A percentile compares a stretch with the other conserved stretches of the same genome.
phyloP scores from a whole-genome alignment of 2,113 vertebrate species.

The Theristicus caerulescens region DNA sequence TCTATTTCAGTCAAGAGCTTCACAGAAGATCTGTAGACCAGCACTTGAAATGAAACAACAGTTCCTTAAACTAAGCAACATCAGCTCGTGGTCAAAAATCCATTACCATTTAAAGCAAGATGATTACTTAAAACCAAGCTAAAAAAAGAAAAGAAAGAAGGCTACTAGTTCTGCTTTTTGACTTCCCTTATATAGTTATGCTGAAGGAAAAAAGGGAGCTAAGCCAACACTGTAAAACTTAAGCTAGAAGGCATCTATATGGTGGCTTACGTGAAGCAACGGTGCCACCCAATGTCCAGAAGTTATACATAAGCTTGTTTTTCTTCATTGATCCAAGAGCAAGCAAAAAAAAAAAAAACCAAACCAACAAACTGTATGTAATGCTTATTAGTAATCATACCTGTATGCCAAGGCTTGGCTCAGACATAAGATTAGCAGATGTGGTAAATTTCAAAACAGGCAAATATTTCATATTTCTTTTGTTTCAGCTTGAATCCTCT shows the following conservation, averaged over 20 bases:
- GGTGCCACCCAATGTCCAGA: slow-evolving; percentile 50
- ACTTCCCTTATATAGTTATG: slow-evolving; percentile 9
- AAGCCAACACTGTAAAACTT: background rate
- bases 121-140: background rate
- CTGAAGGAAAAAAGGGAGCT: background rate
- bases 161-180: background rate
- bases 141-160: background rate
- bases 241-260: background rate
- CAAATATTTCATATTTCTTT: background rate
- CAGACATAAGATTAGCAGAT: background rate
- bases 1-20: background rate
- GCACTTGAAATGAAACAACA: background rate
- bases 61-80: background rate
- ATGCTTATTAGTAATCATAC: background rate
- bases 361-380: background rate
- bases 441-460: background rate
- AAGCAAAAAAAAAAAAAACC: background rate
- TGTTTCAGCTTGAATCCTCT: background rate
- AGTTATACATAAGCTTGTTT: background rate
- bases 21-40: background rate
- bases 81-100: background rate
- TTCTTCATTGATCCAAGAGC: background rate
- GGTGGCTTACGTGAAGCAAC: background rate
- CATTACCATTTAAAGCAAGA: background rate
- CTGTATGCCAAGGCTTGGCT: background rate